Percentiles rank a stretch among this genome's conserved stretches.
These are phyloP conservation scores for Epinephelus moara DNA, from an alignment of 2,113 vertebrate genomes.

Conservation along the genomic window DNA sequence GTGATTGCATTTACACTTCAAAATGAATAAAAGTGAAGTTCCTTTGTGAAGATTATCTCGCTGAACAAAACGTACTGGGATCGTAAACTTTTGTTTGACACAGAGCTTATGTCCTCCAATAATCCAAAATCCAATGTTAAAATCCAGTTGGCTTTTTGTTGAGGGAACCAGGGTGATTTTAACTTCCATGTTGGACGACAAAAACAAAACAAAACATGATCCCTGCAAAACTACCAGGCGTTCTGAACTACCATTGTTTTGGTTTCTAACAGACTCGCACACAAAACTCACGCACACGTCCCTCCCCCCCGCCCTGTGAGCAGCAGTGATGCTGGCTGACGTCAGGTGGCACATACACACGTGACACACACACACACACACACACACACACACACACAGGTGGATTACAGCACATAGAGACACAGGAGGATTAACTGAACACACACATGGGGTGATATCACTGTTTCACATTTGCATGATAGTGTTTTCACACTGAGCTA, in stretches of 20 bases:
- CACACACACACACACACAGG: constrained; percentile 45
- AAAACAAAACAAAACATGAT: no score
- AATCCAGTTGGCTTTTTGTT: no score
- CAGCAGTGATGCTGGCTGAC: constrained; percentile 32
- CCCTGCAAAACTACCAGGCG: neutral
- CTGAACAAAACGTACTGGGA: no score
- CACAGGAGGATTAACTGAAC: constrained; percentile 59
- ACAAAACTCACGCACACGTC: neutral
- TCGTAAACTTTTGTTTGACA: no score
- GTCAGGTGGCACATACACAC: constrained; percentile 41
- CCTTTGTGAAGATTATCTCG: no score
- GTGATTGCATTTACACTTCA: no score
- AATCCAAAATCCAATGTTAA: no score
- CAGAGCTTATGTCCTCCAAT: no score
- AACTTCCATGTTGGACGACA: no score
- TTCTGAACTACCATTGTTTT: neutral
- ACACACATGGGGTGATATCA: constrained; percentile 24
- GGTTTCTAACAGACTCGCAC: constrained; percentile 6
- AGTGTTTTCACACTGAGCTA: constrained; percentile 27
- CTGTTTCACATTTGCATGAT: constrained; percentile 37
- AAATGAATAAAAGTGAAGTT: no score
- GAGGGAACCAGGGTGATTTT: no score
- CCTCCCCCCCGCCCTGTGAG: constrained; percentile 17
- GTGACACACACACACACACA: constrained; percentile 35
- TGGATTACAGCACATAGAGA: constrained; percentile 63